A percentile compares a stretch with the other conserved stretches of the same genome.
These are phyloP conservation scores for Platygyra sinensis DNA, from an alignment of 64 coral and sea anemone genomes.

Conservation along the genomic window DNA sequence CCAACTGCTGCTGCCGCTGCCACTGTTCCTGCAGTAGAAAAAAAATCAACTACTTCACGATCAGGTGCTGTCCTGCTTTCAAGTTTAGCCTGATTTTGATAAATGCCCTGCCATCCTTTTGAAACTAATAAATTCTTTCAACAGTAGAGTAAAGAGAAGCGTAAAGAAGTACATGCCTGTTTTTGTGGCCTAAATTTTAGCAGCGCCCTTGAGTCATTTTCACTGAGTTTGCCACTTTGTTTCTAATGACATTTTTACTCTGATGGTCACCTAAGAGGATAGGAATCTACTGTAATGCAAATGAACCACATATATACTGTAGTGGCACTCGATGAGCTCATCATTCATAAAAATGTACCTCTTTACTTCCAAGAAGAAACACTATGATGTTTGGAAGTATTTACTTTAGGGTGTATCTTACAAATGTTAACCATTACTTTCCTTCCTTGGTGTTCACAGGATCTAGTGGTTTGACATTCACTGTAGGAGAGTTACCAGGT, in stretches of 20 bases:
- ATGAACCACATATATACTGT: not conserved
- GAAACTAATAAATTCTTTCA: no score
- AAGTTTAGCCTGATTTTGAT: not conserved
- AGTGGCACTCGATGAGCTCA: not conserved
- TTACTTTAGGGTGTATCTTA: not conserved
- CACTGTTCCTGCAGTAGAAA: not conserved
- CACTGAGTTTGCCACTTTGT: no score
- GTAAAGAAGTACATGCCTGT: no score
- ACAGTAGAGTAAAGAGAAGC: no score
- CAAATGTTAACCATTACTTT: not conserved
- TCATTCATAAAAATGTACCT: not conserved
- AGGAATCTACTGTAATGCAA: not conserved
- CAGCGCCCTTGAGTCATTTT: no score
- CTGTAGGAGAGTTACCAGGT: slow-evolving; percentile 83
- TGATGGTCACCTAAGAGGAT: no score
- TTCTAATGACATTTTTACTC: no score
- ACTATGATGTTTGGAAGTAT: not conserved
- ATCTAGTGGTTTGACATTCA: slow-evolving; percentile 80
- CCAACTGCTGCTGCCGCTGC: not conserved
- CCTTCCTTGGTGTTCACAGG: not conserved
- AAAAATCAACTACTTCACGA: slow-evolving; percentile 16
- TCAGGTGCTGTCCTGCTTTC: not conserved
- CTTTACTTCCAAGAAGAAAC: not conserved
- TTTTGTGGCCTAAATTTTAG: no score
- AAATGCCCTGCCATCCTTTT: no score